These are phyloP conservation scores for Chauna torquata DNA, from an alignment of 2,113 vertebrate species.

Conservation along the genomic window DNA sequence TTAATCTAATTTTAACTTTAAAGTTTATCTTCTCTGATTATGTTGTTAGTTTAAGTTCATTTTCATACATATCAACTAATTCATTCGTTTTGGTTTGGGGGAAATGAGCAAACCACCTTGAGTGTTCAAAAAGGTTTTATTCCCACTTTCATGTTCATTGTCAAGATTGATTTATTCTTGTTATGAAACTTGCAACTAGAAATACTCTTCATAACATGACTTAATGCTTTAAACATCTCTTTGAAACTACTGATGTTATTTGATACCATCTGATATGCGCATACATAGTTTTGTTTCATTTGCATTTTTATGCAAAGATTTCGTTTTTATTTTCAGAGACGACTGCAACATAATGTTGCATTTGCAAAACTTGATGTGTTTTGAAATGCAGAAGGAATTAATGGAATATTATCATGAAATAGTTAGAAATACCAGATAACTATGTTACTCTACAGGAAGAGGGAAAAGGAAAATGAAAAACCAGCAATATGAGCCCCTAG, in stretches of 20 bases:
- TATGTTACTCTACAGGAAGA: neutral
- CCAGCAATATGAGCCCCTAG: neutral
- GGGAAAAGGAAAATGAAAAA: neutral
- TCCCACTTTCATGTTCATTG: slow-evolving; percentile 18
- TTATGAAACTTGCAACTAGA: slow-evolving; percentile 31
- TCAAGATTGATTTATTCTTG: slow-evolving; percentile 51
- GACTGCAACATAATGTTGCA: neutral
- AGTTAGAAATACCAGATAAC: neutral
- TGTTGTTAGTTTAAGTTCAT: slow-evolving; percentile 37
- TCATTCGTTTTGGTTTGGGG: neutral
- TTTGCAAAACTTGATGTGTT: neutral
- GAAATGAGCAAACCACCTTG: slow-evolving; percentile 35
- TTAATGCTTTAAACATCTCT: slow-evolving; percentile 49
- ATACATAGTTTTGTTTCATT: slow-evolving; percentile 6
- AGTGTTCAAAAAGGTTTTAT: slow-evolving; percentile 51
- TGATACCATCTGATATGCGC: neutral
- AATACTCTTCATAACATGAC: neutral
- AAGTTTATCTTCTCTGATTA: slow-evolving; percentile 35
- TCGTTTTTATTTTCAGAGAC: neutral
- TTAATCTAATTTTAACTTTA: slow-evolving; percentile 25
- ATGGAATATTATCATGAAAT: neutral
- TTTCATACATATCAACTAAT: slow-evolving; percentile 53
- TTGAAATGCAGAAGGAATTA: neutral
- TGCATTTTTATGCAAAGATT: slow-evolving; percentile 9
- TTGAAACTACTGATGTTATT: slow-evolving; percentile 22